A percentile compares a stretch with the other conserved stretches of the same genome.
phyloP scores from a whole-genome alignment of 2,888 invertebrate species.

The Ophion costatus region DNA sequence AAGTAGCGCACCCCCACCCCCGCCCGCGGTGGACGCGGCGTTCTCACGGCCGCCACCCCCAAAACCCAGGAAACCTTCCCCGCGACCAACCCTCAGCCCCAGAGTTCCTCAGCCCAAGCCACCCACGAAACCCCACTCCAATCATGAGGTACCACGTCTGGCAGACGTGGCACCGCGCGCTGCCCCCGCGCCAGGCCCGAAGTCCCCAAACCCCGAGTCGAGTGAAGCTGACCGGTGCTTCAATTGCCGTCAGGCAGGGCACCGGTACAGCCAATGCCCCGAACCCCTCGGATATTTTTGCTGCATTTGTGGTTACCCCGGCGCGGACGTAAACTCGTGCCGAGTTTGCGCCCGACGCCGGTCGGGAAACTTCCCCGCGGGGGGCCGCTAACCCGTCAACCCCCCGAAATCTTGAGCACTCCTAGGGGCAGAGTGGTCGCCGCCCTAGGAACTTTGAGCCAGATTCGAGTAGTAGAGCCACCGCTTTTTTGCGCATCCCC shows the following conservation, averaged over 20 bases:
- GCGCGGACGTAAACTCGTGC: not conserved
- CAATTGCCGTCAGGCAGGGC: not conserved
- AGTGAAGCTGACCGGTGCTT: not conserved
- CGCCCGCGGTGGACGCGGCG: not conserved
- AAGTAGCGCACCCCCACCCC: not conserved
- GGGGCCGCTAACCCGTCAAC: no score
- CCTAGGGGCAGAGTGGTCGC: no score
- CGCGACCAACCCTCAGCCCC: not conserved
- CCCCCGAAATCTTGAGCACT: no score
- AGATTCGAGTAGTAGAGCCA: not conserved
- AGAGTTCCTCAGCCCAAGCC: not conserved
- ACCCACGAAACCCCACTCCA: no score
- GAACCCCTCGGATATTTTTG: not conserved
- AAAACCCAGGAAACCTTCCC: no score
- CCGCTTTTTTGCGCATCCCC: not conserved
- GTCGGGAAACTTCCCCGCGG: no score
- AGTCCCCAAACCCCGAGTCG: no score
- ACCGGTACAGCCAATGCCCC: not conserved
- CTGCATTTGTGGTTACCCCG: conserved; percentile 2
- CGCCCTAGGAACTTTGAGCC: no score
- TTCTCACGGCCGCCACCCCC: not conserved
- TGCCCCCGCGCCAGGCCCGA: not conserved
- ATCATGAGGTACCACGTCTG: not conserved
- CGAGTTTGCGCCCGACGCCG: no score
- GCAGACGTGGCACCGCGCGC: not conserved